Conservation (phyloP, 2,797 vertebrate species). For the Etheostoma perlongum region DNA sequence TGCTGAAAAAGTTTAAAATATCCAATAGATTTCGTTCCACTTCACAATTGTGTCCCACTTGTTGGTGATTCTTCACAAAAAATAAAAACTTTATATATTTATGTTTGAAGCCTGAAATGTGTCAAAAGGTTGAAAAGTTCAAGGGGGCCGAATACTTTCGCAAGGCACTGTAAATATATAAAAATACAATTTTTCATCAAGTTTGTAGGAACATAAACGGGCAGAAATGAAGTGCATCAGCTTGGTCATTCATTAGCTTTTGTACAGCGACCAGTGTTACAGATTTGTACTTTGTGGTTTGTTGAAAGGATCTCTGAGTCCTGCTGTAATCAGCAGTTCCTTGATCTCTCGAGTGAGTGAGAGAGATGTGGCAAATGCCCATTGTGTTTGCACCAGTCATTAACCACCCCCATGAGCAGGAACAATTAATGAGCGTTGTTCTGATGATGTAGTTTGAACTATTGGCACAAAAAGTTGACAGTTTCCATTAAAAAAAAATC, state of each 20-base stretch:
- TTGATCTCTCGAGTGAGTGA: slow-evolving; percentile 40
- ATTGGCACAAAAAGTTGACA: slow-evolving; percentile 1
- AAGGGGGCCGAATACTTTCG: too few relatives aligned
- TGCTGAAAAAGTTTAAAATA: too few relatives aligned
- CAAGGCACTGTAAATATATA: too few relatives aligned
- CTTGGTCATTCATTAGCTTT: slow-evolving; percentile 61
- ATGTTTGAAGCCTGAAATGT: too few relatives aligned
- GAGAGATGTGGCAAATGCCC: slow-evolving; percentile 25
- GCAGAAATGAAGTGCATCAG: slow-evolving; percentile 1
- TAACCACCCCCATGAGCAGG: slow-evolving; percentile 29
- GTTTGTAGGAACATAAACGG: neutral
- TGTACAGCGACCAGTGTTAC: slow-evolving; percentile 7
- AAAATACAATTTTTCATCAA: neutral
- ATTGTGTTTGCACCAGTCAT: slow-evolving; percentile 47
- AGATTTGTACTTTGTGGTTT: slow-evolving; percentile 68
- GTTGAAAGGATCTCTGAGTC: slow-evolving; percentile 48
- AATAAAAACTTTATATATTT: too few relatives aligned
- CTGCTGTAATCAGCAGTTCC: slow-evolving; percentile 65
- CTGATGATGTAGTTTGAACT: slow-evolving; percentile 10
- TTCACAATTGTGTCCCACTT: too few relatives aligned
- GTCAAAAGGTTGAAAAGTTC: too few relatives aligned
- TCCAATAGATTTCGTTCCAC: too few relatives aligned
- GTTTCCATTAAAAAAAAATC: too few relatives aligned
- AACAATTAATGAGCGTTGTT: slow-evolving; percentile 24
- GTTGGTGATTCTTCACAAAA: too few relatives aligned